Evolutionary conservation across 1,140 invertebrate genomes (phyloP), one percentile per base, ranked within the genome.

Genomic region (Andricus grossulariae): DNA sequence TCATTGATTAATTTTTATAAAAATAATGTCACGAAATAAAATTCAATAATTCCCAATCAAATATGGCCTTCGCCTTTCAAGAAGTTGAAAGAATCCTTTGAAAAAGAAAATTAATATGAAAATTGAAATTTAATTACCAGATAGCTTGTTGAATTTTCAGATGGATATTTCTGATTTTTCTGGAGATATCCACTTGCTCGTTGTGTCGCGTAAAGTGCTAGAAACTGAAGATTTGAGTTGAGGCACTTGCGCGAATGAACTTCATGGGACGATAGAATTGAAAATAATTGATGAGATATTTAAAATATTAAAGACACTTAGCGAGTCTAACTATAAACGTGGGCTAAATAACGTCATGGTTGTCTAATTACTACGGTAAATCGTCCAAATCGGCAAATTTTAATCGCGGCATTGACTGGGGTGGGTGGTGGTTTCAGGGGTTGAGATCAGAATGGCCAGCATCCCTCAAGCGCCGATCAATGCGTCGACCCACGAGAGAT

Each of bases 361-460:
- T 54, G 12, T 60, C 78, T 80, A 78, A 50, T 72, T 71, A 71
- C 78, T 81, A 82, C 75, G 71, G 54, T 74, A 75, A 82, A 78
- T 71, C 51, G 71, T 74, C 73, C 52, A 77, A 80, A 50, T 50
- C 16, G 21, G 76, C 66, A 79, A 83, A 66, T 83, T 80, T 83
- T 81, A 80, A 83, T 78, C 83, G 83, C 82, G 83, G 75, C 82
- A 85, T 85, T 80, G 75, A 85, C 72, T 83, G 52, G 77, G 81
- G 77, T 82, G 82, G 82, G 57, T 83, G 82, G 80, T 85, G 82
- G 60, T 79, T 85, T 82, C 83, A 83, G 83, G 83, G 82, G 78
- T 85, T 77, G 72, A 82, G 83, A 85, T 83, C 80, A 79, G 77
- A 85, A 83, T 85, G 83, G 80, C 77, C 78, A 83, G 82, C 82